A percentile compares a stretch with the other conserved stretches of the same genome.
Evolutionary conservation across 2,888 invertebrate genomes (phyloP).

Genomic region (Junonia oenone): DNA sequence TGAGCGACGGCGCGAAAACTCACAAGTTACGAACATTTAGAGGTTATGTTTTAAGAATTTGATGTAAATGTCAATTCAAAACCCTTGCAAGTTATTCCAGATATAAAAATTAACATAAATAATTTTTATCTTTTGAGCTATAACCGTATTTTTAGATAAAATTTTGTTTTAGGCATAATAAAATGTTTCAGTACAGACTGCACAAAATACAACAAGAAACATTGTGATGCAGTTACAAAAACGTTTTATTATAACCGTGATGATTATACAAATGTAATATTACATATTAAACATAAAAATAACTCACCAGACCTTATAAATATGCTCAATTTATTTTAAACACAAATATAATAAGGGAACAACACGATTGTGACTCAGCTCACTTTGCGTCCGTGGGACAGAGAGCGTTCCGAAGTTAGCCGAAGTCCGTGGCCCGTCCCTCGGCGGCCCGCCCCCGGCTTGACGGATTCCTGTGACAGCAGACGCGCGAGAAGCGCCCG

Average conservation of each 20-base stretch:
- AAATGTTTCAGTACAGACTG: conserved; percentile 30
- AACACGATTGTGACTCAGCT: conserved; percentile 59
- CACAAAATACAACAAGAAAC: conserved; percentile 22
- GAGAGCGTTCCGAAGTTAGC: conserved; percentile 51
- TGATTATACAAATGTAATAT: conserved; percentile 1
- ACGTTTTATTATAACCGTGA: not conserved
- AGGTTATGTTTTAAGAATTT: conserved; percentile 47
- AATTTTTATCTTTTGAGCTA: conserved; percentile 12
- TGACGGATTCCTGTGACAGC: conserved; percentile 51
- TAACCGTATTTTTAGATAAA: conserved; percentile 6
- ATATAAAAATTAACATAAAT: not conserved
- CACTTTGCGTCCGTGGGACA: conserved; percentile 47
- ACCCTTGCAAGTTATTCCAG: not conserved
- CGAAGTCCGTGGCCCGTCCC: conserved; percentile 54
- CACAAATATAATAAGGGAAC: conserved; percentile 27
- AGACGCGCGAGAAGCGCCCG: conserved; percentile 59
- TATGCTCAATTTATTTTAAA: conserved; percentile 10
- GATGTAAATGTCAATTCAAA: conserved; percentile 1
- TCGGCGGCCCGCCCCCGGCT: conserved; percentile 49
- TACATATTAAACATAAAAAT: conserved; percentile 23
- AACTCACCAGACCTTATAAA: conserved; percentile 47
- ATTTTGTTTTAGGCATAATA: not conserved
- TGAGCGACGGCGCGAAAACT: conserved; percentile 28
- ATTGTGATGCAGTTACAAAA: not conserved
- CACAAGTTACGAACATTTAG: conserved; percentile 35